phyloP scores from a whole-genome alignment of 2,797 vertebrate genomes.

The Hydrolagus colliei region DNA sequence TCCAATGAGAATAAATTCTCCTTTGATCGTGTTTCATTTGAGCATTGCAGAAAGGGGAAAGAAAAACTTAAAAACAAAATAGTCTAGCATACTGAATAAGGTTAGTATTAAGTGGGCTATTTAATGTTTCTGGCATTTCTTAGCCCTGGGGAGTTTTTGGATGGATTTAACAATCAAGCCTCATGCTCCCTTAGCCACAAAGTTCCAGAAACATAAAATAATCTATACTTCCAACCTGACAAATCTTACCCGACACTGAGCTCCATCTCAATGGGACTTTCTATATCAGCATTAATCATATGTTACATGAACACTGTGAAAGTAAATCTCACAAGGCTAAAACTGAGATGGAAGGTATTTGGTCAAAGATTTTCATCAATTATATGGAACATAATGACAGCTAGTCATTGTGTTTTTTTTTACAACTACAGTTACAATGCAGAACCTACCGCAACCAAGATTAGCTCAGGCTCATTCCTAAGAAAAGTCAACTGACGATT shows the following conservation, averaged over 20 bases:
- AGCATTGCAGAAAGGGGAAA: slow-evolving; percentile 75
- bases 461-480: neutral
- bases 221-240: slow-evolving; percentile 94
- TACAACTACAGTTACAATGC: slow-evolving; percentile 45
- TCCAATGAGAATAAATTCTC: slow-evolving; percentile 83
- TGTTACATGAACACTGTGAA: slow-evolving; percentile 65
- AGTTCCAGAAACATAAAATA: slow-evolving; percentile 81
- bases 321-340: slow-evolving; percentile 69
- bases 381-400: slow-evolving; percentile 66
- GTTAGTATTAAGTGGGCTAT: slow-evolving; percentile 68
- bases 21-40: slow-evolving; percentile 98
- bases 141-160: slow-evolving; percentile 70
- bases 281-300: slow-evolving; percentile 82
- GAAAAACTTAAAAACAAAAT: slow-evolving; percentile 78
- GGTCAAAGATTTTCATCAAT: slow-evolving; percentile 83
- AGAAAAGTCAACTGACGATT: neutral
- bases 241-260: slow-evolving; percentile 79
- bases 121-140: slow-evolving; percentile 84
- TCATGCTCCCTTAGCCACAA: slow-evolving; percentile 71
- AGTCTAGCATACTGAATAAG: slow-evolving; percentile 79
- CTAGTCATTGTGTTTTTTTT: slow-evolving; percentile 61
- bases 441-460: slow-evolving; percentile 45
- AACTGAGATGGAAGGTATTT: slow-evolving; percentile 79
- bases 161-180: slow-evolving; percentile 79
- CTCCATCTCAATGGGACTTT: slow-evolving; percentile 69